These are phyloP conservation scores for Gobio gobio DNA, from an alignment of 2,113 vertebrate genomes.

Conservation along the genomic window DNA sequence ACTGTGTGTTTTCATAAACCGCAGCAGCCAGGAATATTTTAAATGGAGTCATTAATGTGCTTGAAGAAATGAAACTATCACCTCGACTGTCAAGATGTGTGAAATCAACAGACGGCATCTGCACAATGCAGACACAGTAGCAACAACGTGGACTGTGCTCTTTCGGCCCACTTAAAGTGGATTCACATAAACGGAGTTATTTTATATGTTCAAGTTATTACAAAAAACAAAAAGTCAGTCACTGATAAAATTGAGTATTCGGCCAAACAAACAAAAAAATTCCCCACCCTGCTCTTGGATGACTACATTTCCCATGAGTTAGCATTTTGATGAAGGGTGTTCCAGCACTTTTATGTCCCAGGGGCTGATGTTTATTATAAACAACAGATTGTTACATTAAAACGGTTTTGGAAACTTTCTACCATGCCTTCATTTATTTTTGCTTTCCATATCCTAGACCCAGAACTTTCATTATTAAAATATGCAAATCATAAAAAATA, in stretches of 20 bases:
- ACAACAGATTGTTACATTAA: not conserved
- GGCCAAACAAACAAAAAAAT: not conserved
- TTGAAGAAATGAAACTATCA: not conserved
- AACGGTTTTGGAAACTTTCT: not conserved
- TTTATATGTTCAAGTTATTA: not conserved
- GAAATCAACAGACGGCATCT: not conserved
- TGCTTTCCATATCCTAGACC: not conserved
- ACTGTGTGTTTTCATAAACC: conserved; percentile 1
- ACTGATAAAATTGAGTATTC: not conserved
- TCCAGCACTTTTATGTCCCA: not conserved
- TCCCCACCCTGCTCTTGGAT: not conserved
- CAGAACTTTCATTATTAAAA: not conserved
- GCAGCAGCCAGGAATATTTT: not conserved
- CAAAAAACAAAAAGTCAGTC: not conserved
- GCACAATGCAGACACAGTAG: no score
- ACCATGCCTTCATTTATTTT: not conserved
- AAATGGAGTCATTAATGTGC: not conserved
- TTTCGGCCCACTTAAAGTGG: no score
- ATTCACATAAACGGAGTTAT: not conserved
- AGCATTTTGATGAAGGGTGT: not conserved
- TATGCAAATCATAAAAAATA: not conserved
- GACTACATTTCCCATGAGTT: not conserved
- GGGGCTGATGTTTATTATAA: conserved; percentile 1
- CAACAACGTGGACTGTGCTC: no score
- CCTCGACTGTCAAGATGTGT: not conserved